Evolutionary conservation across 2,797 vertebrate genomes (phyloP).

Genomic region (Micromesistius poutassou): DNA sequence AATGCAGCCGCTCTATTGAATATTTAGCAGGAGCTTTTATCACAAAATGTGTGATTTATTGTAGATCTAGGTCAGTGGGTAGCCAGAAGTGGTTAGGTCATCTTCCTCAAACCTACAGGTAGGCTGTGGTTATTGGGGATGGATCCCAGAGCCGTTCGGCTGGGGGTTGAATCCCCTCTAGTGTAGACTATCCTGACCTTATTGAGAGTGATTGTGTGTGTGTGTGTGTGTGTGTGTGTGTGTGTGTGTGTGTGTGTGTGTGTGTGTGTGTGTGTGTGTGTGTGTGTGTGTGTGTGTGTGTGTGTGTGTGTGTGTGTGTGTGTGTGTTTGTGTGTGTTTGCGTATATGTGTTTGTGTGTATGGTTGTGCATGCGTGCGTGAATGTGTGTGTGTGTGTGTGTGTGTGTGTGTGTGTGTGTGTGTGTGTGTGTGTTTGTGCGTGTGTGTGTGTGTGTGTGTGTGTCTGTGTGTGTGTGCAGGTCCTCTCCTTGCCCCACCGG

Average conservation of each 20-base stretch:
- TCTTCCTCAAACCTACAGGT: background rate
- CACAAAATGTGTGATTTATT: background rate
- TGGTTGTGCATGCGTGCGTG: too few relatives aligned
- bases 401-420: background rate
- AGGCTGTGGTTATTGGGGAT: background rate
- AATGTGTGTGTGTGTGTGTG: background rate
- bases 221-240: background rate
- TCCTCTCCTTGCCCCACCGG: conserved; percentile 90
- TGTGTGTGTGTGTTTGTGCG: too few relatives aligned
- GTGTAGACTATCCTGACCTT: background rate
- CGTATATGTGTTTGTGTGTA: background rate
- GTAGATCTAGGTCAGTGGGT: background rate
- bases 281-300: background rate
- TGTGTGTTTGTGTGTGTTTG: conserved; percentile 6
- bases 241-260: too few relatives aligned
- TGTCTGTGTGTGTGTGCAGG: conserved; percentile 63
- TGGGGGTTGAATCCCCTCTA: background rate
- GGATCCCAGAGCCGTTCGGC: background rate
- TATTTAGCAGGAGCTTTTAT: background rate
- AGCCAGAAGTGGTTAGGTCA: background rate
- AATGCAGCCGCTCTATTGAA: background rate
- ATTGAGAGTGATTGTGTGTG: background rate
- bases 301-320: background rate
- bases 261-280: too few relatives aligned
- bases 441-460: too few relatives aligned